Evolutionary conservation across 2,113 vertebrate genomes (phyloP), one percentile per base, ranked within the genome.

Genomic region (Rhinoderma darwinii): DNA sequence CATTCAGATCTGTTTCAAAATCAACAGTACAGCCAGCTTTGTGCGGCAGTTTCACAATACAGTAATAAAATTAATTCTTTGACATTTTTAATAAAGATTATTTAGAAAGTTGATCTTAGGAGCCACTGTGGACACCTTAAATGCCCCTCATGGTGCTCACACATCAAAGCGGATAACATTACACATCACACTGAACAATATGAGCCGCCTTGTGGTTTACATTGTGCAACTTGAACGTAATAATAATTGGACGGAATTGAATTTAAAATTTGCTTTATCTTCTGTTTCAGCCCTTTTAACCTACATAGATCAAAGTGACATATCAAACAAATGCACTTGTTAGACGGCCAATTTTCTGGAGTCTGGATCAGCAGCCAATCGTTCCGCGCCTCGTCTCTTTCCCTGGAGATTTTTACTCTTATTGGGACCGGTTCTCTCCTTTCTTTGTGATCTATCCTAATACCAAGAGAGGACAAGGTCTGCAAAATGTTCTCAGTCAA

Each of bases 191-290:
- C 3, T 66, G 6, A 63, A 15, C 2, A 63, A 63, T 63, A 1
- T 8, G 4, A 72, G 18, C 8, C 5, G 3, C 35, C 35, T 72
- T 39, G 18, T 39, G 18, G 7, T 41, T 72, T 72, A 39, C 35
- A 39, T 41, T 72, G 37, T 35, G 63, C 63, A 18, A 17, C 27
- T 35, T 1, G 17, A 18, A 18, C 35, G 32, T 11, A 32, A 66
- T 4, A 72, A 4, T 22, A 32, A 70, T 37, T 35, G 17, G 32
- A 20, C 25, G 7, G 68, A 39, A 72, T 25, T 22, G 37, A 41
- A 72, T 17, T 17, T 78, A 35, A 78, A 78, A 54, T 78, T 54
- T 54, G 30, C 76, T 78, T 78, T 78, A 78, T 78, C 76, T 78
- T 54, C 4, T 37, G 27, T 54, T 78, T 54, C 50, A 37, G 47